These are phyloP conservation scores for Bilobella aurantiaca DNA, from an alignment of 1,140 invertebrate species.

Conservation along the genomic window DNA sequence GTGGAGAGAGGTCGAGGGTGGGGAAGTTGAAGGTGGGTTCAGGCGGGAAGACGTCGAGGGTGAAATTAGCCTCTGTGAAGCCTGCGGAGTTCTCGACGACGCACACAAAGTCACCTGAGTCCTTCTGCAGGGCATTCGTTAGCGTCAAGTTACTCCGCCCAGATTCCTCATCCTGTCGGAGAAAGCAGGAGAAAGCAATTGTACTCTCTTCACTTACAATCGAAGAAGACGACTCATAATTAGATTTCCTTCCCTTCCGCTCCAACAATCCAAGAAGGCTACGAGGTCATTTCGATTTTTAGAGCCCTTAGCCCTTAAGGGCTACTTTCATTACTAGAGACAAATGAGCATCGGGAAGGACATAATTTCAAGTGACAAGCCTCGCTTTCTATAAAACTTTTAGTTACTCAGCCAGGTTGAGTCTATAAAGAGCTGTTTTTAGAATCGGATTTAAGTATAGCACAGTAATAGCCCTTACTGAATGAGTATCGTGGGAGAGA, in stretches of 20 bases:
- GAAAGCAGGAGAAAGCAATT: background rate
- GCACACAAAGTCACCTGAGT: constrained; percentile 81
- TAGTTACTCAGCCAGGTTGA: too few relatives aligned
- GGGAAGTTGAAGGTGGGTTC: constrained; percentile 61
- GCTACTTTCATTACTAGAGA: too few relatives aligned
- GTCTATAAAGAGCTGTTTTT: too few relatives aligned
- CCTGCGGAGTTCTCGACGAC: constrained; percentile 83
- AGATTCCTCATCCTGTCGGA: constrained; percentile 4
- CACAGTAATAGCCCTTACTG: too few relatives aligned
- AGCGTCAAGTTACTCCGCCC: constrained; percentile 62
- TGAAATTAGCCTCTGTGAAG: constrained; percentile 81
- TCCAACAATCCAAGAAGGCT: too few relatives aligned
- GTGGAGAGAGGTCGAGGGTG: constrained; percentile 52
- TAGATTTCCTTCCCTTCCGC: constrained; percentile 6
- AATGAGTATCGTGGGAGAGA: too few relatives aligned
- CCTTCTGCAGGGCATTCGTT: constrained; percentile 73
- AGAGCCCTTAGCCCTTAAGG: too few relatives aligned
- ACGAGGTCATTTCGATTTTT: too few relatives aligned
- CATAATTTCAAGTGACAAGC: too few relatives aligned
- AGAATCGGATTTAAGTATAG: too few relatives aligned
- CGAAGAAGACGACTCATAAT: constrained; percentile 5
- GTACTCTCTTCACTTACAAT: background rate
- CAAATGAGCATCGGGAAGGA: too few relatives aligned
- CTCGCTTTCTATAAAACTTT: too few relatives aligned
- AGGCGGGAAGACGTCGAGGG: constrained; percentile 65